A percentile compares a stretch with the other conserved stretches of the same genome.
phyloP scores from a whole-genome alignment of 2,113 vertebrate genomes.

The Trochalopteron elliotii region DNA sequence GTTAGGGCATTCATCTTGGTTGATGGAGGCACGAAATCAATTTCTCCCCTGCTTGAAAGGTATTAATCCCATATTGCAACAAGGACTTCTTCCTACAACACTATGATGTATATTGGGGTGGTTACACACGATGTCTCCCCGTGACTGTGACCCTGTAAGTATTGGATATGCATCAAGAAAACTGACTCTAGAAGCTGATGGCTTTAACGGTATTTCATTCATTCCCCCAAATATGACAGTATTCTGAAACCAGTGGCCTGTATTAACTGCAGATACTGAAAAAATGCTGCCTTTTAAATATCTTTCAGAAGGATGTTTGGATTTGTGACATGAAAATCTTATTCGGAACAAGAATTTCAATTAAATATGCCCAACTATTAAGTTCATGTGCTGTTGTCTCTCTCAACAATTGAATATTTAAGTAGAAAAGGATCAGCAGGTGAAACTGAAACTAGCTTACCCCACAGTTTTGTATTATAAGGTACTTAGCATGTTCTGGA shows the following conservation, averaged over 20 bases:
- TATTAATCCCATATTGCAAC: not conserved
- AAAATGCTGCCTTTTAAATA: not conserved
- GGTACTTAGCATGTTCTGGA: not conserved
- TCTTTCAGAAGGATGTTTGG: not conserved
- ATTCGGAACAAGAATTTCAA: not conserved
- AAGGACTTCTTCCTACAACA: not conserved
- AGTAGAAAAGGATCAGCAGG: not conserved
- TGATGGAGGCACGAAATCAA: conserved; percentile 18
- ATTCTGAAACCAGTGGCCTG: not conserved
- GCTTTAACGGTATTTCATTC: not conserved
- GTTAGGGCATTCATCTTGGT: not conserved
- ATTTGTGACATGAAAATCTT: not conserved
- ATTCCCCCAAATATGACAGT: not conserved
- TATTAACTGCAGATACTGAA: not conserved
- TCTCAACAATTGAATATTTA: not conserved
- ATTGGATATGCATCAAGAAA: not conserved
- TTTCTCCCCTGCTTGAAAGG: not conserved
- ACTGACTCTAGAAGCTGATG: not conserved
- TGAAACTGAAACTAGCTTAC: not conserved
- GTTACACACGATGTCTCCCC: not conserved
- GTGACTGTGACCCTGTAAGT: not conserved
- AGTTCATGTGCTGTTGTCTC: not conserved
- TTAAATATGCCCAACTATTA: not conserved
- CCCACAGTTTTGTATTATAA: not conserved
- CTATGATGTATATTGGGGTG: not conserved